phyloP scores from a whole-genome alignment of 2,888 invertebrate species.

The Meta bourneti region DNA sequence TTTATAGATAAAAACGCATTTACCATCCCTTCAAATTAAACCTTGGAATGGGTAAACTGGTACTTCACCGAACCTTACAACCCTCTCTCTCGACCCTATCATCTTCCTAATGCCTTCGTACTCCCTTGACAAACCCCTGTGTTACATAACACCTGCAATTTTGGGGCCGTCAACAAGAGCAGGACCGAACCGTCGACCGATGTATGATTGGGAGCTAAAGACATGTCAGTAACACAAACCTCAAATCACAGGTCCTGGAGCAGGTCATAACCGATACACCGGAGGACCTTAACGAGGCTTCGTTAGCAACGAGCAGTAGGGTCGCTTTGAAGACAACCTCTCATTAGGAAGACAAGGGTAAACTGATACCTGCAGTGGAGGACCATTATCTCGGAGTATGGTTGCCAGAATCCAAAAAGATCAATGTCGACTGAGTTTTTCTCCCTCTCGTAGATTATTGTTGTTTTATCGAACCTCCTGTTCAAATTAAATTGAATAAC shows the following conservation, averaged over 20 bases:
- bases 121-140: conserved; percentile 46
- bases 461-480: neutral
- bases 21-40: no score
- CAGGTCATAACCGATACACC: conserved; percentile 13
- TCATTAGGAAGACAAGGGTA: conserved; percentile 73
- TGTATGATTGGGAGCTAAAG: conserved; percentile 58
- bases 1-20: no score
- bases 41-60: no score
- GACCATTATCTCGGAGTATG: conserved; percentile 55
- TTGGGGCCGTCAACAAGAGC: conserved; percentile 25
- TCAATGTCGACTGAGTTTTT: conserved; percentile 19
- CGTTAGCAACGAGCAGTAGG: conserved; percentile 44
- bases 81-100: conserved; percentile 10
- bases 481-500: neutral
- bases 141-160: conserved; percentile 69
- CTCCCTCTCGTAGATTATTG: neutral
- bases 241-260: conserved; percentile 58
- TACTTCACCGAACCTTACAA: no score
- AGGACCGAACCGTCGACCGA: neutral
- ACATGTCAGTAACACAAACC: conserved; percentile 74
- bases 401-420: conserved; percentile 55
- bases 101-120: conserved; percentile 54
- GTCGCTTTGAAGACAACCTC: conserved; percentile 55
- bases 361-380: conserved; percentile 50
- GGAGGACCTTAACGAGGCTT: conserved; percentile 68